These are phyloP conservation scores for Myotis davidii DNA, from an alignment of 2,113 vertebrate species.

Conservation along the genomic window DNA sequence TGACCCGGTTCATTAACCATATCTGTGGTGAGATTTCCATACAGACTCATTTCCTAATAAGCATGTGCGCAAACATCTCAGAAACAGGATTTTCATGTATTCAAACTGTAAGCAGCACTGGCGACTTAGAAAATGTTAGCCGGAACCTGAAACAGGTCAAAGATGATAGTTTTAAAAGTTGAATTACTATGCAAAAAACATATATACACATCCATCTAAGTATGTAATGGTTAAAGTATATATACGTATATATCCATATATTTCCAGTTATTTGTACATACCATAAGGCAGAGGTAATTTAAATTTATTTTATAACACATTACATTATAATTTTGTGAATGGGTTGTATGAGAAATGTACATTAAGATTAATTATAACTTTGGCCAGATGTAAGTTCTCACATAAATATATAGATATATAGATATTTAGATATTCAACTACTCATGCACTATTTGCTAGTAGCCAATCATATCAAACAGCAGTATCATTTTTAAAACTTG, in stretches of 20 bases:
- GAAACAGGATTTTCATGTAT: constrained; percentile 96
- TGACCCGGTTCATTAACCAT: constrained; percentile 91
- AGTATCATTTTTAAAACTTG: constrained; percentile 82
- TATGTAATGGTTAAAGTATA: constrained; percentile 84
- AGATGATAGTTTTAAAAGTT: constrained; percentile 92
- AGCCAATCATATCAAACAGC: constrained; percentile 84
- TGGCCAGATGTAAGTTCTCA: not conserved
- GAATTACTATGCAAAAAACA: constrained; percentile 86
- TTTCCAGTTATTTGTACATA: constrained; percentile 52
- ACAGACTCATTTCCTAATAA: constrained; percentile 93
- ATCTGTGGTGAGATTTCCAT: constrained; percentile 92
- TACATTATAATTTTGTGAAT: constrained; percentile 70
- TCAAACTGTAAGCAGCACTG: constrained; percentile 97
- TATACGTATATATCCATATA: constrained; percentile 89
- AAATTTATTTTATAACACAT: constrained; percentile 68
- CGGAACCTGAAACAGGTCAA: constrained; percentile 98
- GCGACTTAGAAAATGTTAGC: constrained; percentile 97
- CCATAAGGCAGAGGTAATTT: constrained; percentile 53
- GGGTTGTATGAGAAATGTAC: constrained; percentile 38
- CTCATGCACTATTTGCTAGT: constrained; percentile 87
- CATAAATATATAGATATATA: constrained; percentile 86
- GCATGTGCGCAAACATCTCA: constrained; percentile 97
- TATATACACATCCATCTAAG: constrained; percentile 85
- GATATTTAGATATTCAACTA: constrained; percentile 75
- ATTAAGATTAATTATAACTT: constrained; percentile 51